phyloP scores from a whole-genome alignment of 2,797 vertebrate species.

The Neosalanx taihuensis region DNA sequence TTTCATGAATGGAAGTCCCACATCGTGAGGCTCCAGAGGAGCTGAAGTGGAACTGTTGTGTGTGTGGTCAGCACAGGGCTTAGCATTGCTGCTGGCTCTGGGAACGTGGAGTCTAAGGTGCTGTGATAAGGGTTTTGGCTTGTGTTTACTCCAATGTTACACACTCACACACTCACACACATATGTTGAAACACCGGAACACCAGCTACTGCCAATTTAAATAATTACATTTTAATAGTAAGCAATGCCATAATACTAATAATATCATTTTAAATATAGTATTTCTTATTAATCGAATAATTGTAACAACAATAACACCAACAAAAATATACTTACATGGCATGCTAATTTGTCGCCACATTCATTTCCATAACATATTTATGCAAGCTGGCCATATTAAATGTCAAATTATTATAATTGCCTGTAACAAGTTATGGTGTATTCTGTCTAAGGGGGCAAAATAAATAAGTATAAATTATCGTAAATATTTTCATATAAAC shows the following conservation, averaged over 20 bases:
- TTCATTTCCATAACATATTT: slow-evolving; percentile 29
- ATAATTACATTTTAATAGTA: neutral
- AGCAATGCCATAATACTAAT: slow-evolving; percentile 3
- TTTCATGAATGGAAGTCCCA: neutral
- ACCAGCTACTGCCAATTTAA: slow-evolving; percentile 28
- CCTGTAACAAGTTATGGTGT: slow-evolving; percentile 11
- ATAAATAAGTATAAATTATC: slow-evolving; percentile 1
- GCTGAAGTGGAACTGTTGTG: slow-evolving; percentile 62
- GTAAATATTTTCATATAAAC: slow-evolving; percentile 1
- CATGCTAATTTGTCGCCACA: slow-evolving; percentile 15
- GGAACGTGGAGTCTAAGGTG: slow-evolving; percentile 61
- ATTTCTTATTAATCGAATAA: neutral
- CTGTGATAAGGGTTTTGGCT: slow-evolving; percentile 67
- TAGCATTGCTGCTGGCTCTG: slow-evolving; percentile 60
- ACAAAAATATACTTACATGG: neutral
- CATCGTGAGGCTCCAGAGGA: neutral
- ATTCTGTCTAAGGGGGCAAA: slow-evolving; percentile 1
- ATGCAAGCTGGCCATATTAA: slow-evolving; percentile 21
- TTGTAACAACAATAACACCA: neutral
- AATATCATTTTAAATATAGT: neutral
- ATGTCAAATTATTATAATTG: slow-evolving; percentile 29
- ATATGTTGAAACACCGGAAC: slow-evolving; percentile 45
- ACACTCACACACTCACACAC: slow-evolving; percentile 11
- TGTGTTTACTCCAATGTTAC: slow-evolving; percentile 59
- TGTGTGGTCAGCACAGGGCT: slow-evolving; percentile 55